These are phyloP conservation scores for Yponomeuta malinellus DNA, from an alignment of 2,888 invertebrate genomes.

Conservation along the genomic window DNA sequence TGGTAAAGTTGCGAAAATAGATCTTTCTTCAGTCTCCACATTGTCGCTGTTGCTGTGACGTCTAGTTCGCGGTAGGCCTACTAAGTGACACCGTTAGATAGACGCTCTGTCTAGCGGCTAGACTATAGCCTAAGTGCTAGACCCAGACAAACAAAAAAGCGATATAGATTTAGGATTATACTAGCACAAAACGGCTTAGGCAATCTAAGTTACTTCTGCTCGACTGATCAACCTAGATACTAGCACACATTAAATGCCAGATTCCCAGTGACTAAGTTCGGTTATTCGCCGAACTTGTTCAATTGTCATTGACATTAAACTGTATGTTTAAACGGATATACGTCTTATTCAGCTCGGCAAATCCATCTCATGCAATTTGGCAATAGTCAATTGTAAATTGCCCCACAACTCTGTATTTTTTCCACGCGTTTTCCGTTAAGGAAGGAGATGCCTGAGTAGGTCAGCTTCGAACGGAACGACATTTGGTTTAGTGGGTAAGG, in stretches of 20 bases:
- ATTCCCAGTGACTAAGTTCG: slow-evolving; percentile 63
- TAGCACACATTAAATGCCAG: slow-evolving; percentile 63
- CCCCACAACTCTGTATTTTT: neutral
- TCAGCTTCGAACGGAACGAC: slow-evolving; percentile 31
- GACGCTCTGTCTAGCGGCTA: slow-evolving; percentile 29
- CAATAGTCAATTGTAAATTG: neutral
- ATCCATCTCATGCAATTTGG: slow-evolving; percentile 2
- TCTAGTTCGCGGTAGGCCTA: too few relatives aligned
- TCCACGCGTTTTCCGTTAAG: slow-evolving; percentile 24
- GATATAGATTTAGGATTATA: slow-evolving; percentile 68
- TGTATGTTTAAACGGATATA: neutral
- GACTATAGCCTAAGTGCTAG: slow-evolving; percentile 29
- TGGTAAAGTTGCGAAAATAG: too few relatives aligned
- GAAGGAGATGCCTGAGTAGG: slow-evolving; percentile 39
- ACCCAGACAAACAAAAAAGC: slow-evolving; percentile 51
- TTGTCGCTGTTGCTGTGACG: too few relatives aligned
- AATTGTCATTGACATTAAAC: slow-evolving; percentile 15
- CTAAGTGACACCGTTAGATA: slow-evolving; percentile 7
- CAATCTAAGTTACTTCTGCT: slow-evolving; percentile 67
- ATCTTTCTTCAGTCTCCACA: too few relatives aligned
- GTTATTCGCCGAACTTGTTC: slow-evolving; percentile 23
- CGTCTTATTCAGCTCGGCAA: neutral
- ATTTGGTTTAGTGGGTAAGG: slow-evolving; percentile 60
- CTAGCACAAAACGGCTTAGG: slow-evolving; percentile 60
- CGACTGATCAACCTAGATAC: slow-evolving; percentile 66